These are phyloP conservation scores for Noctua janthina DNA, from an alignment of 2,888 invertebrate species.

Conservation along the genomic window DNA sequence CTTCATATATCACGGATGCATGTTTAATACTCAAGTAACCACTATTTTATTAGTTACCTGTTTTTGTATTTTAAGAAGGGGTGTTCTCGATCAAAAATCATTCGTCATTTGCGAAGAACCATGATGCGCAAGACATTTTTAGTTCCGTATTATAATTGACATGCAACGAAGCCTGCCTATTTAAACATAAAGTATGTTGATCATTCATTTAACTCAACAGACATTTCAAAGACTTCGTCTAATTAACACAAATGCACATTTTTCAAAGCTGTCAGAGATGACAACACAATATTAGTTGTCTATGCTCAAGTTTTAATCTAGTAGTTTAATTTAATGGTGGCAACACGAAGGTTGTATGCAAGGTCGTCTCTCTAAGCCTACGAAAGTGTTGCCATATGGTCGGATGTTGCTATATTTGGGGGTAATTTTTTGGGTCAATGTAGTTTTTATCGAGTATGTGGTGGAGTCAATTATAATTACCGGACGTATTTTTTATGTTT, in stretches of 20 bases:
- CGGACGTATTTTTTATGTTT: background rate
- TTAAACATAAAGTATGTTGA: background rate
- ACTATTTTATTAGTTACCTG: background rate
- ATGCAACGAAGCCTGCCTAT: background rate
- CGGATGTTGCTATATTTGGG: slow-evolving; percentile 47
- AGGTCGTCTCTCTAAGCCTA: slow-evolving; percentile 44
- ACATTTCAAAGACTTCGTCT: background rate
- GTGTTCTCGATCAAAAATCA: background rate
- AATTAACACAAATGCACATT: background rate
- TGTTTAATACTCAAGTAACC: background rate
- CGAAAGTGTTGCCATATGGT: slow-evolving; percentile 53
- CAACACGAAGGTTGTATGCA: slow-evolving; percentile 53
- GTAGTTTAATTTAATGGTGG: slow-evolving; percentile 51
- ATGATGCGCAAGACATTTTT: background rate
- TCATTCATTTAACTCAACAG: slow-evolving; percentile 7
- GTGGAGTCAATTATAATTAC: background rate
- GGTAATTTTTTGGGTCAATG: slow-evolving; percentile 55
- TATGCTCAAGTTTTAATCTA: slow-evolving; percentile 45
- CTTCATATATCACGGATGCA: too few relatives aligned
- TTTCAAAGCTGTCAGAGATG: slow-evolving; percentile 19
- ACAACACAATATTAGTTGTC: slow-evolving; percentile 43
- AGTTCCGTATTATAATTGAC: background rate
- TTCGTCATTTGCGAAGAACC: background rate
- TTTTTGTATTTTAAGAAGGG: background rate
- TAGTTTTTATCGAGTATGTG: slow-evolving; percentile 13